phyloP scores from a whole-genome alignment of 2,797 vertebrate genomes.

The Erithacus rubecula region DNA sequence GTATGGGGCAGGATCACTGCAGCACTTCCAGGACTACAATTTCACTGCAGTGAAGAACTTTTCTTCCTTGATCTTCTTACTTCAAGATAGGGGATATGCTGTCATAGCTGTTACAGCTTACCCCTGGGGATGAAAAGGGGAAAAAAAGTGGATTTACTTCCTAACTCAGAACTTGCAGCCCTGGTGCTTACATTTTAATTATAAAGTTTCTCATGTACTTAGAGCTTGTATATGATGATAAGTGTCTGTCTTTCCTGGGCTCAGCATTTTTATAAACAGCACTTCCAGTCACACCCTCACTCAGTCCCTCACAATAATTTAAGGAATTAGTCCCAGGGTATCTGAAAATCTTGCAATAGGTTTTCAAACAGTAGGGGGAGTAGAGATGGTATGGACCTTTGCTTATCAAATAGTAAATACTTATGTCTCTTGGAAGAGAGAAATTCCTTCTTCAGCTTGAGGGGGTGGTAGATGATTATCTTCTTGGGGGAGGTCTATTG shows the following conservation, averaged over 20 bases:
- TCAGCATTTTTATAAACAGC: neutral
- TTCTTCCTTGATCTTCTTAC: neutral
- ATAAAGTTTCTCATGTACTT: neutral
- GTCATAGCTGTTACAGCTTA: neutral
- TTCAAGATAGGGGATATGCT: neutral
- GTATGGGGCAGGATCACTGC: neutral
- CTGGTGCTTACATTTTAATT: neutral
- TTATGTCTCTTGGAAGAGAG: neutral
- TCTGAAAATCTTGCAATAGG: neutral
- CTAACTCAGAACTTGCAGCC: neutral
- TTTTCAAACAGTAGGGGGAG: neutral
- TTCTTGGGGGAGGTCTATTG: neutral
- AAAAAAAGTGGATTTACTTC: neutral
- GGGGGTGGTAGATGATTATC: neutral
- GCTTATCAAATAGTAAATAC: neutral
- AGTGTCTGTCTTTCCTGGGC: neutral
- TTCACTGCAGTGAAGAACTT: neutral
- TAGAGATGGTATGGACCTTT: neutral
- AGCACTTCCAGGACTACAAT: neutral
- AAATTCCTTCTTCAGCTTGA: neutral
- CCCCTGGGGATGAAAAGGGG: neutral
- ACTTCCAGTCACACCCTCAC: neutral
- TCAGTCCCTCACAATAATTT: neutral
- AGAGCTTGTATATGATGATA: neutral
- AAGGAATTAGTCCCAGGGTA: neutral